Base-by-base conservation (phyloP, 2,888 invertebrate species). In the Eulithis prunata region DNA sequence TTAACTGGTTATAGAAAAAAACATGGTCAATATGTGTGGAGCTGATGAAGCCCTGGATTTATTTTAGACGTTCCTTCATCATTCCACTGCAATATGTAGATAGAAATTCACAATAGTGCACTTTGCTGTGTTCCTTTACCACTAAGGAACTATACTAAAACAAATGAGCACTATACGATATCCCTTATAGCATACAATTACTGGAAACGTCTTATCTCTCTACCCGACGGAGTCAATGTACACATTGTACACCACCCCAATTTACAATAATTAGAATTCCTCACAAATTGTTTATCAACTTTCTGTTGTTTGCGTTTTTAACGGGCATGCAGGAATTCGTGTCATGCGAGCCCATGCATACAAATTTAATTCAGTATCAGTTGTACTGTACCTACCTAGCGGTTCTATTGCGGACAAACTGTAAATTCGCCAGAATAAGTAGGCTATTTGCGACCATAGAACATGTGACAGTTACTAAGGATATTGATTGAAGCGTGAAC, bases 231-330 rank as follows among this genome's bases (percentile, higher is more conserved):
- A 57, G 41, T 63, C 45, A 52, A 47, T 47, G n/a, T 38, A 10
- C n/a, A 32, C 14, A 28, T 8, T 38, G 32, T 32, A 4, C 14
- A 55, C 52, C 12, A 38, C 32, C 28, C 62, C 58, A 41, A 59
- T 51, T 55, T 21, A 54, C 49, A 61, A 68, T 63, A 69, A 69
- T 73, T 68, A 51, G 63, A 69, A 71, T 73, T 71, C 71, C 68
- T 57, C 8, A 51, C 62, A 65, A 45, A 64, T 64, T 73, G 71
- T 73, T 73, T 73, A 68, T 71, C 69, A 73, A 73, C 72, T 73
- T 72, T 71, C 71, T 66, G 57, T 58, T 72, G 71, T 71, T 71
- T 43, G 57, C 57, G 68, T 67, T 70, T 70, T 68, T 71, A 69
- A 65, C 64, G 58, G 55, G 43, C 45, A 43, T 36, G 28, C 59